Base-by-base conservation (phyloP, 2,113 vertebrate genomes). In the Cacatua alba region DNA sequence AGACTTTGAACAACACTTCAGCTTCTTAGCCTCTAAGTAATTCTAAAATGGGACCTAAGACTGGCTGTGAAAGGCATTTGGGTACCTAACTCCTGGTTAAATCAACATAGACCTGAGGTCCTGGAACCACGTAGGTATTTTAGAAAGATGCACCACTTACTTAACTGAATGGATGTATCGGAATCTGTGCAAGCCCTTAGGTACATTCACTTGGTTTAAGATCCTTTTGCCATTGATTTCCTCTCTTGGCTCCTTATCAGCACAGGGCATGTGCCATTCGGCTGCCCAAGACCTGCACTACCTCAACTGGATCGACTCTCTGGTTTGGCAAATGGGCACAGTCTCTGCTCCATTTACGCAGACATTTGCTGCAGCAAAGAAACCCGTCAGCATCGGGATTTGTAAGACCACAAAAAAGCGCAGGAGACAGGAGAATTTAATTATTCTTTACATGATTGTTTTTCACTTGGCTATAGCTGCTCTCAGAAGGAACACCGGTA, bases 41-140 rank as follows among this genome's bases (percentile, higher is more conserved):
- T 29, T 67, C 33, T 25, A 28, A 87, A 35, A 17, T 0, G 9
- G 18, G 49, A 25, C 37, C 11, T 49, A 23, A 39, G 7, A 14
- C 49, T 6, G 37, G 10, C 26, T 28, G 39, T 7, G 10, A 12
- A 33, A 37, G 17, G 33, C 29, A 1, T 4, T 19, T 6, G 51
- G 17, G 24, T 17, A 12, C 59, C 51, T 17, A 15, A 20, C 13
- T 46, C 52, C n/a, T 2, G 17, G 5, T 15, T 5, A 29, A 26
- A 59, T 16, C n/a, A 7, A 1, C 2, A 7, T 28, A 13, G 48
- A 21, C n/a, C 53, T 4, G 24, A 65, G 48, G 18, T 2, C 16
- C 26, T 16, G 2, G 2, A 10, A 9, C 3, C 39, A 21, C 0
- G 0, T 2, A 8, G 65, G 75, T 25, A 6, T 24, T 55, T 44